Conservation (phyloP, 2,888 invertebrate genomes). For the Drosophila neonasuta region DNA sequence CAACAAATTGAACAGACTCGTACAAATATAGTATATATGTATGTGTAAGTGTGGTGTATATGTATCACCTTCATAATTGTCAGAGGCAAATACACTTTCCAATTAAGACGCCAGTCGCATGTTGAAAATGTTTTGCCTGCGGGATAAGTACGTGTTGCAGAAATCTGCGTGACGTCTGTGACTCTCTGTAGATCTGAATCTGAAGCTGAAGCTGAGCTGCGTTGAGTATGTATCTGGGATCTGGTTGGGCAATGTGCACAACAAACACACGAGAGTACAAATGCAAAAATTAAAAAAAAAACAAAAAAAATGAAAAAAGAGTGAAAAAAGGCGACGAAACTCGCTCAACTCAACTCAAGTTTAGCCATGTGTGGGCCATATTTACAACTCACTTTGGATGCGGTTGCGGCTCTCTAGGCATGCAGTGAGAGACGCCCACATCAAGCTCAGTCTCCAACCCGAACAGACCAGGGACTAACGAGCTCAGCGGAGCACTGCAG, state of each 20-base stretch:
- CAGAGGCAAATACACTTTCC: conserved; percentile 64
- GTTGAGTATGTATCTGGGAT: conserved; percentile 11
- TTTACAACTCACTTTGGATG: conserved; percentile 72
- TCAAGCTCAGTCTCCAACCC: conserved; percentile 7
- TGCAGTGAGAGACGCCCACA: conserved; percentile 54
- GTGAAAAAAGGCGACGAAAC: conserved; percentile 27
- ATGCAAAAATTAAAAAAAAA: conserved; percentile 16
- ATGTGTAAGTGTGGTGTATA: conserved; percentile 11
- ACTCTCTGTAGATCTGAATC: conserved; percentile 26
- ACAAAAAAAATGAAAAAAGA: background rate
- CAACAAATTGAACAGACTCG: conserved; percentile 49
- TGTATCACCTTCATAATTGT: conserved; percentile 66
- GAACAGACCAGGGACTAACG: conserved; percentile 24
- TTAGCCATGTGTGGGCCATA: conserved; percentile 68
- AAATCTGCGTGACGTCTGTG: conserved; percentile 26
- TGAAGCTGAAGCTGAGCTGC: conserved; percentile 22
- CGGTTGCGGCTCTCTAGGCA: conserved; percentile 25
- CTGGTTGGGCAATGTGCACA: conserved; percentile 48
- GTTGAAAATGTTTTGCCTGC: conserved; percentile 48
- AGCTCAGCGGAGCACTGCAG: conserved; percentile 23
- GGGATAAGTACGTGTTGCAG: conserved; percentile 39
- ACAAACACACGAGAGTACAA: conserved; percentile 8
- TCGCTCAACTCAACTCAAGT: conserved; percentile 42
- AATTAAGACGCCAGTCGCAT: conserved; percentile 65
- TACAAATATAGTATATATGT: background rate